phyloP scores from a whole-genome alignment of 2,888 invertebrate genomes.

The Agrotis exclamationis region DNA sequence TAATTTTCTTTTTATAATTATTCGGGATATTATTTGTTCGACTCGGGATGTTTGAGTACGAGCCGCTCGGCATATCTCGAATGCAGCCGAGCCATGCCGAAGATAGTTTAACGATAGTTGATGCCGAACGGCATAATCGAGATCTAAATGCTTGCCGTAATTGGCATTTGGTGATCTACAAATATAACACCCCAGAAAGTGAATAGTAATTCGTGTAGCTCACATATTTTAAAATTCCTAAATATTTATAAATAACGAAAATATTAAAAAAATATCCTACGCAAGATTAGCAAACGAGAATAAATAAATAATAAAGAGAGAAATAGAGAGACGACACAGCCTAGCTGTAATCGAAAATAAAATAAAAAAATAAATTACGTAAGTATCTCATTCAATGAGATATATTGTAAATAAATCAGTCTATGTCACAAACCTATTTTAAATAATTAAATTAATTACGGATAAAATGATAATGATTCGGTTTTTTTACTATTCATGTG shows the following conservation, averaged over 20 bases:
- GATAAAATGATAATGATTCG: slow-evolving; percentile 59
- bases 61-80: too few species aligned
- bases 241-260: slow-evolving; percentile 33
- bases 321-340: slow-evolving; percentile 54
- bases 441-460: slow-evolving; percentile 57
- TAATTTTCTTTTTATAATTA: neutral
- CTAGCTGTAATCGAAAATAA: slow-evolving; percentile 60
- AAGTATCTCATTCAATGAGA: slow-evolving; percentile 72
- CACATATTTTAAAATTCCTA: neutral
- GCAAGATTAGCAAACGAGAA: slow-evolving; percentile 31
- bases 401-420: slow-evolving; percentile 62
- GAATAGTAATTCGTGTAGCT: neutral
- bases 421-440: slow-evolving; percentile 56
- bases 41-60: neutral
- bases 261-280: slow-evolving; percentile 49
- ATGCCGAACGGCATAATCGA: neutral
- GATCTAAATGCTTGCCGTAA: too few species aligned
- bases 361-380: slow-evolving; percentile 34
- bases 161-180: too few species aligned
- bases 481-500: neutral
- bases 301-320: slow-evolving; percentile 18
- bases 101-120: neutral
- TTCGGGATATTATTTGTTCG: neutral
- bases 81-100: neutral
- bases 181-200: neutral